A percentile compares a stretch with the other conserved stretches of the same genome.
These are phyloP conservation scores for Beaufortia kweichowensis DNA, from an alignment of 2,113 vertebrate genomes.

Conservation along the genomic window DNA sequence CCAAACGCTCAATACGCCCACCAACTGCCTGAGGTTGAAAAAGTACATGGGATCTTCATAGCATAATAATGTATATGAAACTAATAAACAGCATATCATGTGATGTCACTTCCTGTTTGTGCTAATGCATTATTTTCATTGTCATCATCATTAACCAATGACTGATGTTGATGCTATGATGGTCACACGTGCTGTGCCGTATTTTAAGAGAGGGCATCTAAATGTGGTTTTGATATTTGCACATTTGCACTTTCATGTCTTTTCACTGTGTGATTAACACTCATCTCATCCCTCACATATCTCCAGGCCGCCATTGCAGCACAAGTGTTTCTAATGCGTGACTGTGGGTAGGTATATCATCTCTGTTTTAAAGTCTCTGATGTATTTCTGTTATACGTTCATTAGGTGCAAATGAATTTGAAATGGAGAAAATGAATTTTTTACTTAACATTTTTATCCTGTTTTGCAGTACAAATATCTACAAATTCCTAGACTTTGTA, in stretches of 20 bases:
- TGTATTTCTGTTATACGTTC: background rate
- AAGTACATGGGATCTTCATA: conserved; percentile 35
- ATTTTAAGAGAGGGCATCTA: background rate
- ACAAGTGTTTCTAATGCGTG: conserved; percentile 75
- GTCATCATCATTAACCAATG: background rate
- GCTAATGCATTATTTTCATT: background rate
- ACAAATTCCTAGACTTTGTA: too few relatives aligned
- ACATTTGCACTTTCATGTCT: conserved; percentile 46
- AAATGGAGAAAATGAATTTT: too few relatives aligned
- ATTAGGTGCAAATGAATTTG: conserved; percentile 1
- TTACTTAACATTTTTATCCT: too few relatives aligned
- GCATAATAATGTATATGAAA: background rate
- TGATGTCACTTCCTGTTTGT: background rate
- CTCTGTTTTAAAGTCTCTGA: conserved; percentile 8
- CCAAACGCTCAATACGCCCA: conserved; percentile 55
- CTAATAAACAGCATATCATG: background rate
- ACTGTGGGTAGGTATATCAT: conserved; percentile 72
- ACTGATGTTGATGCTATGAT: background rate
- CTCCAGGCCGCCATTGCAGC: conserved; percentile 76
- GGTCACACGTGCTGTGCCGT: background rate
- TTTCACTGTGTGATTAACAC: conserved; percentile 65
- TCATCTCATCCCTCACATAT: conserved; percentile 79
- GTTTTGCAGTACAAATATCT: too few relatives aligned
- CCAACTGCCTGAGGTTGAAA: conserved; percentile 55
- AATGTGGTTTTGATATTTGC: conserved; percentile 68